Conservation (phyloP, 1,140 invertebrate genomes). For the Pseudobourletiella spinata region DNA sequence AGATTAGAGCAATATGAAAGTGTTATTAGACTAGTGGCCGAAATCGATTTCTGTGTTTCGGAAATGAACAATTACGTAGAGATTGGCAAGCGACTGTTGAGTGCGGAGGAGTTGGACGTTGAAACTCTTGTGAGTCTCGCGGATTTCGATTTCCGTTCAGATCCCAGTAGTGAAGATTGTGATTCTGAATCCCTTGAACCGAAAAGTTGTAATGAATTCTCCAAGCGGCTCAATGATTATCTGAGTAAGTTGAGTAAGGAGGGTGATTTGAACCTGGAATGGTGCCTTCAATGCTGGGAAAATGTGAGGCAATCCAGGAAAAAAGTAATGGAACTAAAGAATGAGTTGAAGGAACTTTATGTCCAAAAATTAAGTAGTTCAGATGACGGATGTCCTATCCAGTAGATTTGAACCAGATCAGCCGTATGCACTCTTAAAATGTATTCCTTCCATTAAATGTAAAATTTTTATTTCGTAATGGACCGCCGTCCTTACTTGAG, state of each 20-base stretch:
- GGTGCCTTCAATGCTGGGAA: slow-evolving; percentile 16
- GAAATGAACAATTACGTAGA: slow-evolving; percentile 21
- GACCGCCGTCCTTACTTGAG: too few relatives aligned
- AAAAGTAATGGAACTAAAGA: slow-evolving; percentile 6
- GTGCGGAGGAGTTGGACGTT: slow-evolving; percentile 26
- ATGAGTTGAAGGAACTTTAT: slow-evolving; percentile 17
- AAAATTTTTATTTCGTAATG: too few relatives aligned
- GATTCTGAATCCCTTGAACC: neutral
- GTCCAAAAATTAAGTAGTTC: slow-evolving; percentile 16
- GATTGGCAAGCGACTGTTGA: slow-evolving; percentile 11
- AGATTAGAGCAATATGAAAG: slow-evolving; percentile 17
- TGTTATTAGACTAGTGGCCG: slow-evolving; percentile 19
- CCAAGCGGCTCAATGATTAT: neutral
- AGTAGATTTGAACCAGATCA: slow-evolving; percentile 13
- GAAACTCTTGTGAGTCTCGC: slow-evolving; percentile 19
- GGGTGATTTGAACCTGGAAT: slow-evolving; percentile 13
- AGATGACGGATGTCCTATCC: slow-evolving; percentile 17
- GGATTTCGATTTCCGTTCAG: slow-evolving; percentile 10
- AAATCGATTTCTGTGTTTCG: slow-evolving; percentile 27
- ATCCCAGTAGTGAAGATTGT: neutral
- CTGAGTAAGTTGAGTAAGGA: neutral
- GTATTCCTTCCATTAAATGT: too few relatives aligned
- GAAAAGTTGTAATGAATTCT: neutral
- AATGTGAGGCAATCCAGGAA: slow-evolving; percentile 19
- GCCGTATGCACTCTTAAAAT: too few relatives aligned